phyloP scores from a whole-genome alignment of 2,888 invertebrate genomes.

The Bugula neritina region DNA sequence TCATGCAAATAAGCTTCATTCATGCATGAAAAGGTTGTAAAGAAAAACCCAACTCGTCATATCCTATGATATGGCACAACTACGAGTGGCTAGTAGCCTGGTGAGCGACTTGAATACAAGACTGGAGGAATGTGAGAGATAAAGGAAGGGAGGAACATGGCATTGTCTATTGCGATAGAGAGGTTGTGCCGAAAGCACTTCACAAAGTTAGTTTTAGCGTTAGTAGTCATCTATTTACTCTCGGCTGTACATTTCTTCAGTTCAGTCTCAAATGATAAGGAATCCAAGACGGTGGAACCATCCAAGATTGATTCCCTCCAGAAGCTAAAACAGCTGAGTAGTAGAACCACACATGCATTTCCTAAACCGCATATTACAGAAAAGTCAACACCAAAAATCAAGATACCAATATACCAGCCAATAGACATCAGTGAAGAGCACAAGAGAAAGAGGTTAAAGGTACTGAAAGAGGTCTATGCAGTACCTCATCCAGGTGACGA shows the following conservation, averaged over 20 bases:
- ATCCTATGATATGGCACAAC: neutral
- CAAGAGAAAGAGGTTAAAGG: neutral
- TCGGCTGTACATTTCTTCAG: neutral
- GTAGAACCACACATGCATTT: neutral
- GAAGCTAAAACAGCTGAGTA: neutral
- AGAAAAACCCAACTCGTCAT: neutral
- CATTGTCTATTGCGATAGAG: neutral
- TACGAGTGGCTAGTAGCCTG: neutral
- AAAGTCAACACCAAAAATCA: neutral
- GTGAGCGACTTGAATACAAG: neutral
- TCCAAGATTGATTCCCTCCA: neutral
- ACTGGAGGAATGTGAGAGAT: too few species aligned
- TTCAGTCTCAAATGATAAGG: neutral
- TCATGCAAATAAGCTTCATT: slow-evolving; percentile 12
- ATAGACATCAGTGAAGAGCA: slow-evolving; percentile 4
- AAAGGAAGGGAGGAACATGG: neutral
- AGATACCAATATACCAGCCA: neutral
- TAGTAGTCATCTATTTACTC: neutral
- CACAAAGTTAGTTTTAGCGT: neutral
- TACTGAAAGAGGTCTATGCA: slow-evolving; percentile 12
- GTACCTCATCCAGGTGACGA: slow-evolving; percentile 32
- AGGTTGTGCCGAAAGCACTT: slow-evolving; percentile 1
- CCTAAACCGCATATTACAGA: neutral
- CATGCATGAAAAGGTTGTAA: slow-evolving; percentile 19
- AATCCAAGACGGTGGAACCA: neutral